Evolutionary conservation across 1,140 invertebrate genomes (phyloP).

Genomic region (Lanistes nyassanus): DNA sequence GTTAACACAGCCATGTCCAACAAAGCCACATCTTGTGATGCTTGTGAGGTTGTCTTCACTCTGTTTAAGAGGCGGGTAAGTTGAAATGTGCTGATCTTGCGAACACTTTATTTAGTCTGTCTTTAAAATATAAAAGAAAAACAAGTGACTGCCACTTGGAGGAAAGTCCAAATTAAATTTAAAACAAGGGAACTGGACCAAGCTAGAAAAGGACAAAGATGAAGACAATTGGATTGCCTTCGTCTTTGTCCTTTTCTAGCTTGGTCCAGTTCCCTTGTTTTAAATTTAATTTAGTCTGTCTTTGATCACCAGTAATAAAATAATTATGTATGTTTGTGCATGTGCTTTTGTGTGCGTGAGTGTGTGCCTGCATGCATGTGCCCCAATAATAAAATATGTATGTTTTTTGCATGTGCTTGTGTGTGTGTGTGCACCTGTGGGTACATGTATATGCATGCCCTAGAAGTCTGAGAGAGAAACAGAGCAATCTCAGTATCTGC

Average conservation of each 20-base stretch:
- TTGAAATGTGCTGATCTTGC: too few species aligned
- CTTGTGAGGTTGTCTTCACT: too few species aligned
- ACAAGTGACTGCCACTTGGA: too few species aligned
- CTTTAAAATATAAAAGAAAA: too few species aligned
- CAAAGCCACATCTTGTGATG: too few species aligned
- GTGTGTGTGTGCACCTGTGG: background rate
- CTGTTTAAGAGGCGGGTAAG: too few species aligned
- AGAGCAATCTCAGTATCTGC: background rate
- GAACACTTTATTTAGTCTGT: too few species aligned
- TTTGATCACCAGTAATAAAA: background rate
- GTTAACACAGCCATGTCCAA: too few species aligned
- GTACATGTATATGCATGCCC: background rate
- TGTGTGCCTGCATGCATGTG: background rate
- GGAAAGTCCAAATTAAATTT: background rate
- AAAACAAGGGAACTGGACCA: background rate
- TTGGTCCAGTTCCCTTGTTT: background rate
- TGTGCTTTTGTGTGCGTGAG: constrained; percentile 6
- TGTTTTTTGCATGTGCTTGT: constrained; percentile 8
- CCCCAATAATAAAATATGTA: background rate
- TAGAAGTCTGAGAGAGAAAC: background rate
- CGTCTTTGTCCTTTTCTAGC: too few species aligned
- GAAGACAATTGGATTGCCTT: too few species aligned
- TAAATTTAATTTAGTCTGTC: background rate
- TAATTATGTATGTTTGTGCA: background rate
- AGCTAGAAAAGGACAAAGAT: too few species aligned